These are phyloP conservation scores for Lycaon pictus DNA, from an alignment of 2,113 vertebrate species.

Conservation along the genomic window DNA sequence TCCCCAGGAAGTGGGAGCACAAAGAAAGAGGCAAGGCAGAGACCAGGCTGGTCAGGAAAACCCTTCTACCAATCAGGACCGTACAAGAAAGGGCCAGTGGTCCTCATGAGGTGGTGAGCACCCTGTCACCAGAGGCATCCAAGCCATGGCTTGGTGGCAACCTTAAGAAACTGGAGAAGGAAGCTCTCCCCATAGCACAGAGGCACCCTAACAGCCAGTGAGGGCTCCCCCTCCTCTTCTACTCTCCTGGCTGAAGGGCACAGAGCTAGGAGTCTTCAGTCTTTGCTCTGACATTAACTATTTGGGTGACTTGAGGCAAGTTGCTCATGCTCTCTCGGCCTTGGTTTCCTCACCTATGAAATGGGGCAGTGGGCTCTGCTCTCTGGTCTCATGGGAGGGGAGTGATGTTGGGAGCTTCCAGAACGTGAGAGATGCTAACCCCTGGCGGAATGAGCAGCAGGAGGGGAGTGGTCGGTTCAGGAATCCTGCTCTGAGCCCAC, in stretches of 20 bases:
- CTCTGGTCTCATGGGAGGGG: not conserved
- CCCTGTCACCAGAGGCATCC: not conserved
- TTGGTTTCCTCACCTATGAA: not conserved
- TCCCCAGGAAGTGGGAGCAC: not conserved
- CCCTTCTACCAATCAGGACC: not conserved
- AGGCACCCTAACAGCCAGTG: not conserved
- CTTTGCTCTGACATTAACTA: not conserved
- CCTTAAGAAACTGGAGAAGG: not conserved
- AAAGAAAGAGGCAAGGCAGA: not conserved
- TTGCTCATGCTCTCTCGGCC: not conserved
- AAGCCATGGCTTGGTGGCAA: not conserved
- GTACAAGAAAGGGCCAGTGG: not conserved
- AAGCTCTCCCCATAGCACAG: not conserved
- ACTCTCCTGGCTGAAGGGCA: not conserved
- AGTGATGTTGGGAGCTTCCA: not conserved
- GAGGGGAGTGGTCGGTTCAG: not conserved
- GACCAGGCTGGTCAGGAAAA: not conserved
- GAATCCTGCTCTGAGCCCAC: not conserved
- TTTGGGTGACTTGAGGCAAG: not conserved
- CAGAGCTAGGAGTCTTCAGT: not conserved
- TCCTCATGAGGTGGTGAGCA: not conserved
- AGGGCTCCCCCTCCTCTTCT: not conserved
- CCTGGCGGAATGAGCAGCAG: not conserved
- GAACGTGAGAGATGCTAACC: not conserved
- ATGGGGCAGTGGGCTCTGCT: not conserved